Evolutionary conservation across 2,113 vertebrate species (phyloP), one percentile per base, ranked within the genome.

Genomic region (Albula glossodonta): DNA sequence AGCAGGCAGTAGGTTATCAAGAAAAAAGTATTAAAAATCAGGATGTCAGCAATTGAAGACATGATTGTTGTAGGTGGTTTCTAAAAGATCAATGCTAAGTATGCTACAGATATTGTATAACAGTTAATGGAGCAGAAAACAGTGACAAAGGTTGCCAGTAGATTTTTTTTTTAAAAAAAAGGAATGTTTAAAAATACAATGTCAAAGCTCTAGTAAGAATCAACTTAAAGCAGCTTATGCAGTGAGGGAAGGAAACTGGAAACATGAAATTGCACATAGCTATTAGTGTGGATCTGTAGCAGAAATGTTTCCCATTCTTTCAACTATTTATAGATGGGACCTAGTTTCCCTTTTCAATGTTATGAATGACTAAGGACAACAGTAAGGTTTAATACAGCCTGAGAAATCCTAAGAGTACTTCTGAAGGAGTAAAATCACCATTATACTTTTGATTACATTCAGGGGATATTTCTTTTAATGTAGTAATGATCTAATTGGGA

Each of bases 191-290:
- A 50, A 48, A 84, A 52, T 74, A 49, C 15, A 66, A 66, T 80
- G 78, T 57, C 52, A 83, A 66, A n/a, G 48, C 52, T 25, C 25
- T 13, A 56, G 25, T 52, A 78, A n/a, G 78, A 31, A 53, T 53
- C 87, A 49, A 82, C 84, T 19, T 63, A 56, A 82, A 70, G 83
- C 86, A 84, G 80, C 79, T 53, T 83, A 88, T 88, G 82, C 41
- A 86, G 12, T 70, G 53, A 25, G 48, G 83, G 87, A 66, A 5
- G 85, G 80, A 89, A 87, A 94, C 94, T 92, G 94, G 94, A 94
- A 95, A 90, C 19, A 92, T 90, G 84, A 90, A 86, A 87, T 31
- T 31, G 3, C 88, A 92, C 93, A 93, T 93, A 94, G 93, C 92
- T 86, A 83, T 89, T 63, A 89, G 87, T 89, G 90, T 88, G 89